Conservation (phyloP, 23 tunicate genomes). For the Ciona savignyi region DNA sequence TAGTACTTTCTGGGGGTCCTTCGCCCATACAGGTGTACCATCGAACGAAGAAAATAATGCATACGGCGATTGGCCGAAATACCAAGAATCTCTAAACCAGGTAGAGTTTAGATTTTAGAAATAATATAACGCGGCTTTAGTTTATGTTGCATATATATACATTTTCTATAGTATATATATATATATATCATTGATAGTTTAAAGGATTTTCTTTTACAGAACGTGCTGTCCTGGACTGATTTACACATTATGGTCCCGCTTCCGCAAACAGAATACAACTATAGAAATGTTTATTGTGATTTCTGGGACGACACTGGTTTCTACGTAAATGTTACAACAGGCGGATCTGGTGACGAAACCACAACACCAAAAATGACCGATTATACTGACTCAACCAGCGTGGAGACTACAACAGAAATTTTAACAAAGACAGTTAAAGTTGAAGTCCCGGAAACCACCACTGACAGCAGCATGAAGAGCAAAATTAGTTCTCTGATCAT, state of each 20-base stretch:
- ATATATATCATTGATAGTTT: no score
- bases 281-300: constrained; percentile 42
- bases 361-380: no score
- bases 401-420: no score
- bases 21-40: constrained; percentile 30
- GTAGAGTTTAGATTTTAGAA: neutral
- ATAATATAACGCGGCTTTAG: neutral
- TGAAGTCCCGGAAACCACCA: no score
- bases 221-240: neutral
- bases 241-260: constrained; percentile 4
- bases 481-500: no score
- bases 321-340: constrained; percentile 13
- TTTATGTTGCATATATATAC: neutral
- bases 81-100: neutral
- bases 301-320: constrained; percentile 56
- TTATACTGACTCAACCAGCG: no score
- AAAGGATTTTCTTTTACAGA: neutral
- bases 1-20: constrained; percentile 43
- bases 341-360: neutral
- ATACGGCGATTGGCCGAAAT: constrained; percentile 5
- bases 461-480: no score
- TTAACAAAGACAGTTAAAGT: no score
- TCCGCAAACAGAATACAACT: constrained; percentile 8
- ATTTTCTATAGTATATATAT: no score
- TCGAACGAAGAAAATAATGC: neutral